These are phyloP conservation scores for Ctena decussata DNA, from an alignment of 2,888 invertebrate genomes.

Conservation along the genomic window DNA sequence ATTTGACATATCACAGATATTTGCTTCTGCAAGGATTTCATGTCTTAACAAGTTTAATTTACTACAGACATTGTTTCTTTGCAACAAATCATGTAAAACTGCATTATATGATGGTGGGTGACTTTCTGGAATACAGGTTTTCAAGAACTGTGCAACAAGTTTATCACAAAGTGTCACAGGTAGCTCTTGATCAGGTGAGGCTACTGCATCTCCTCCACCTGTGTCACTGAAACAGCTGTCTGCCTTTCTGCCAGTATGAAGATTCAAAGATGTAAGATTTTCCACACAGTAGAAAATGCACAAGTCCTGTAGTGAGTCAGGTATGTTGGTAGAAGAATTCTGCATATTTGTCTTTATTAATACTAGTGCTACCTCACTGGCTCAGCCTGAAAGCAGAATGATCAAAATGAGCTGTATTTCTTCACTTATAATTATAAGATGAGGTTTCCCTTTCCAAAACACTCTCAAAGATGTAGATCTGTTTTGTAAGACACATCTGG, in stretches of 20 bases:
- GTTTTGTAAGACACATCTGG: too few relatives aligned
- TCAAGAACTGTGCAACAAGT: neutral
- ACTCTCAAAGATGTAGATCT: too few relatives aligned
- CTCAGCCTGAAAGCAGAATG: too few relatives aligned
- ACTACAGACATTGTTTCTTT: neutral
- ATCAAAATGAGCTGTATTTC: too few relatives aligned
- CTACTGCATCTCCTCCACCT: neutral
- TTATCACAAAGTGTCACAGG: neutral
- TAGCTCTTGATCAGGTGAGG: neutral
- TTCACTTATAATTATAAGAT: too few relatives aligned
- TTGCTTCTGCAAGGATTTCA: neutral
- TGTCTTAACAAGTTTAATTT: neutral
- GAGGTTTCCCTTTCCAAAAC: too few relatives aligned
- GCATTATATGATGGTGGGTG: neutral
- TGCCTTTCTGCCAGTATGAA: neutral
- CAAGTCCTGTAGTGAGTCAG: conserved; percentile 56
- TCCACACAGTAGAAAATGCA: conserved; percentile 58
- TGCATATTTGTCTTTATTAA: too few relatives aligned
- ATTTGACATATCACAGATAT: neutral
- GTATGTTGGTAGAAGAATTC: too few relatives aligned
- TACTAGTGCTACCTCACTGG: too few relatives aligned
- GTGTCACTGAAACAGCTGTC: neutral
- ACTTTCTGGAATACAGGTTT: neutral
- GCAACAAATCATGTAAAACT: neutral
- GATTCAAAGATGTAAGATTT: conserved; percentile 29